Percentiles rank a stretch among this genome's conserved stretches.
These are phyloP conservation scores for Ictidomys tridecemlineatus DNA, from an alignment of 2,113 vertebrate species.

Conservation along the genomic window DNA sequence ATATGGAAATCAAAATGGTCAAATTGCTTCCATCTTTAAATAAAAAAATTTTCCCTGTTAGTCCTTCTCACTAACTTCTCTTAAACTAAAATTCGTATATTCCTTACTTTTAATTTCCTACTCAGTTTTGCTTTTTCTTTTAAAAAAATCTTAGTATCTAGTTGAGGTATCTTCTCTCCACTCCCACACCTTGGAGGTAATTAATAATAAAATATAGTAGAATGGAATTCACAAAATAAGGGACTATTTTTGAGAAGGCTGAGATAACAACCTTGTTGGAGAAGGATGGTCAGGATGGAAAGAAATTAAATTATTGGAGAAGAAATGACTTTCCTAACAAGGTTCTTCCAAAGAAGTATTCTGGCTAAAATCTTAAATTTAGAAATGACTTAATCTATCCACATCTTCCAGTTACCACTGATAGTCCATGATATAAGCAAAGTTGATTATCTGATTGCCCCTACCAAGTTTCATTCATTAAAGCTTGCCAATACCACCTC, in stretches of 20 bases:
- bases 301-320: background rate
- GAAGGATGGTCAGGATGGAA: background rate
- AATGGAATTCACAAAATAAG: background rate
- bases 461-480: background rate
- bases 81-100: background rate
- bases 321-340: background rate
- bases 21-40: background rate
- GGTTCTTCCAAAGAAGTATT: background rate
- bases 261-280: background rate
- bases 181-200: background rate
- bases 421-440: background rate
- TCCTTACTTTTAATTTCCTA: background rate
- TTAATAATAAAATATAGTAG: background rate
- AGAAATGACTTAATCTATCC: background rate
- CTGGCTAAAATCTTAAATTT: background rate
- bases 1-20: background rate
- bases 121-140: background rate
- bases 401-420: background rate
- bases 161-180: background rate
- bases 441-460: background rate
- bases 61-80: background rate
- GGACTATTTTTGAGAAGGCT: slow-evolving; percentile 24
- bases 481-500: background rate
- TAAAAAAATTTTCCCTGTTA: background rate
- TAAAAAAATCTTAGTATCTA: background rate